phyloP scores from a whole-genome alignment of 2,888 invertebrate species.

The Pollenia angustigena region DNA sequence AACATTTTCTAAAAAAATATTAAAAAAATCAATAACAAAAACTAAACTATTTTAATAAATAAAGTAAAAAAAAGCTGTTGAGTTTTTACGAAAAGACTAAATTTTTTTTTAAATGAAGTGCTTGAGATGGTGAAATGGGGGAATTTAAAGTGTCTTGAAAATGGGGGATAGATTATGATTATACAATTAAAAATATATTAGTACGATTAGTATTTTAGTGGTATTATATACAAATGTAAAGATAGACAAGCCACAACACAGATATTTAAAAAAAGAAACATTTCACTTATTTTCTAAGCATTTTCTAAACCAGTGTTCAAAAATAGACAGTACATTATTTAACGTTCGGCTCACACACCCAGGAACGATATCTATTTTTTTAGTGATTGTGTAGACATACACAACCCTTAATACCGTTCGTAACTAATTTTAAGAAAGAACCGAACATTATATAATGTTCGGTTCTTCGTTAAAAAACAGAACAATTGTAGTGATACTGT shows the following conservation, averaged over 20 bases:
- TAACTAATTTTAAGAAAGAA: too few species aligned
- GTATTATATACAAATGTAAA: conserved; percentile 22
- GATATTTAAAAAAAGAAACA: not conserved
- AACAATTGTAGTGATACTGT: too few species aligned
- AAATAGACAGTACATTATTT: too few species aligned
- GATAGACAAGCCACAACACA: conserved; percentile 12
- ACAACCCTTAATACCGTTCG: too few species aligned
- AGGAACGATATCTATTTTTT: too few species aligned
- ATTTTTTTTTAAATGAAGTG: conserved; percentile 30
- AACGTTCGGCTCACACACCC: too few species aligned
- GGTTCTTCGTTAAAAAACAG: too few species aligned
- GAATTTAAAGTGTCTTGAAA: conserved; percentile 2
- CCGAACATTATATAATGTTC: too few species aligned
- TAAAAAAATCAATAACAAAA: conserved; percentile 16
- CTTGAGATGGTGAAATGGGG: not conserved
- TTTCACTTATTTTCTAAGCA: not conserved
- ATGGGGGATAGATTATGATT: not conserved
- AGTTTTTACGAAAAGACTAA: too few species aligned
- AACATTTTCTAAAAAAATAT: conserved; percentile 17
- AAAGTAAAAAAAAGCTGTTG: conserved; percentile 13
- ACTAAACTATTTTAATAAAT: conserved; percentile 17
- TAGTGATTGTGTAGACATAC: too few species aligned
- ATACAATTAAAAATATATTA: conserved; percentile 27
- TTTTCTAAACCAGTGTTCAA: too few species aligned
- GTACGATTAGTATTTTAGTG: conserved; percentile 41